Percentiles rank a stretch among this genome's conserved stretches.
Evolutionary conservation across 2,797 vertebrate genomes (phyloP).

Genomic region (Dicrostonyx torquatus): DNA sequence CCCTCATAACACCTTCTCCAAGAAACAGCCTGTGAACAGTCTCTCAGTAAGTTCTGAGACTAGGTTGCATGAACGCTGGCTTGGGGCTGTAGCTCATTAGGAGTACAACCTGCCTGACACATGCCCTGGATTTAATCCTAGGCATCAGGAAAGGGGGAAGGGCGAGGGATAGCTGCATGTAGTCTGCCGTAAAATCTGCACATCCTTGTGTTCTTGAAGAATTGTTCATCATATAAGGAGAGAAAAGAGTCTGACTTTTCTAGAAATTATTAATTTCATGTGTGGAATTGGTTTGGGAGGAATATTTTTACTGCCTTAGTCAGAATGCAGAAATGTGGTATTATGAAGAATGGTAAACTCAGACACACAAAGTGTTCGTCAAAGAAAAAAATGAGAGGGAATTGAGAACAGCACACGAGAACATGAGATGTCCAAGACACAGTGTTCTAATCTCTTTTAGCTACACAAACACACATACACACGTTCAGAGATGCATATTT

Average conservation of each 20-base stretch:
- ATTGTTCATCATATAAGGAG: background rate
- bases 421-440: background rate
- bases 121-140: background rate
- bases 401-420: background rate
- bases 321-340: constrained; percentile 45
- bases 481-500: background rate
- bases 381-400: background rate
- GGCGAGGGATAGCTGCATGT: rapidly evolving
- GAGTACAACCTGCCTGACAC: background rate
- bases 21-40: too few relatives aligned
- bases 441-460: background rate
- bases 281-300: constrained; percentile 48
- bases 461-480: background rate
- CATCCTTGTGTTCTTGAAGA: constrained; percentile 29
- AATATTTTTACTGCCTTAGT: constrained; percentile 56
- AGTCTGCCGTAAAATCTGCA: background rate
- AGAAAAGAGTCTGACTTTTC: background rate
- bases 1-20: background rate
- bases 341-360: constrained; percentile 49
- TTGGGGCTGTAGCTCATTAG: background rate
- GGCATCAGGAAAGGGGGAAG: background rate
- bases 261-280: constrained; percentile 36
- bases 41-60: background rate
- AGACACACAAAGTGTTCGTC: constrained; percentile 14
- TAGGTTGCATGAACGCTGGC: background rate